Conservation (phyloP, 2,888 invertebrate genomes). For the Agonum fuliginosum region DNA sequence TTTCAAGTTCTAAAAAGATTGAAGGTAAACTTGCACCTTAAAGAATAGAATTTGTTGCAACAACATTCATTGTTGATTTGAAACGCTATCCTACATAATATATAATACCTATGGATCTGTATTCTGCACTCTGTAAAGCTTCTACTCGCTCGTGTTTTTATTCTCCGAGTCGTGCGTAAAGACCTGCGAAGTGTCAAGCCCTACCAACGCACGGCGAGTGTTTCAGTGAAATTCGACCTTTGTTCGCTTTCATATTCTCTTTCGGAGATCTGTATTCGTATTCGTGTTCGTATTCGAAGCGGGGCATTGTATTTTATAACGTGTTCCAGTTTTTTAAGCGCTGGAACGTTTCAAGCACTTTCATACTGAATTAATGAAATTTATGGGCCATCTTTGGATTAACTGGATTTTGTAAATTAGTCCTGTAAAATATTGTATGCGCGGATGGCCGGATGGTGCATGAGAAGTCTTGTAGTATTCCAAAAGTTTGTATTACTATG, state of each 20-base stretch:
- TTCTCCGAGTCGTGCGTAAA: constrained; percentile 13
- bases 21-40: background rate
- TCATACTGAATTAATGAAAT: constrained; percentile 46
- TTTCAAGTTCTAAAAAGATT: background rate
- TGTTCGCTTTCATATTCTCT: constrained; percentile 8
- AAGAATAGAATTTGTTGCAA: background rate
- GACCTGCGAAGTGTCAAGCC: constrained; percentile 10
- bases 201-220: background rate
- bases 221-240: constrained; percentile 40
- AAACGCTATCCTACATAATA: constrained; percentile 1
- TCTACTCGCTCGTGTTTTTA: constrained; percentile 32
- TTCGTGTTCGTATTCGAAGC: background rate
- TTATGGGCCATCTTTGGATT: constrained; percentile 33
- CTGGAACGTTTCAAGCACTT: constrained; percentile 5
- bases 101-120: constrained; percentile 8
- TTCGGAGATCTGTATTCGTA: constrained; percentile 11
- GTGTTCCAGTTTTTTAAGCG: constrained; percentile 32
- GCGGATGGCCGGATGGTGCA: background rate
- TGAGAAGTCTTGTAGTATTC: background rate
- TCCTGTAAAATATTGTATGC: constrained; percentile 33
- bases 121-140: background rate
- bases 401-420: constrained; percentile 42
- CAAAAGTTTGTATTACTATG: background rate
- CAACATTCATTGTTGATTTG: background rate
- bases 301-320: constrained; percentile 41